Base-by-base conservation (phyloP, 2,113 vertebrate species). In the Saguinus midas region DNA sequence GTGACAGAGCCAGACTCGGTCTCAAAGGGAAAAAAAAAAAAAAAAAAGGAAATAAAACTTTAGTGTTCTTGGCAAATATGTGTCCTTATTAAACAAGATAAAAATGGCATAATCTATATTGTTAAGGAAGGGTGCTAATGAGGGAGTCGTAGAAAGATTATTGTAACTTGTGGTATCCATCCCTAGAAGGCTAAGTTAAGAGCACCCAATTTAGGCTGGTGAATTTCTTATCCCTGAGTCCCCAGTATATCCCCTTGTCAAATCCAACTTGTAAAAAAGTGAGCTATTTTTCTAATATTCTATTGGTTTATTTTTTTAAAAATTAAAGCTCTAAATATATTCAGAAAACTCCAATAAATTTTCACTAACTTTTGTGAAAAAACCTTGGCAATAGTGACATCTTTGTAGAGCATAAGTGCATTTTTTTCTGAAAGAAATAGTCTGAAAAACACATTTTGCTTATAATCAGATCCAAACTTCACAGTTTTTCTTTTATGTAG, bases 251-350 rank as follows among this genome's bases (percentile, higher is more conserved):
- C 37, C 52, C 6, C 68, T 85, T 73, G 0, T 55, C 87, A 92
- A 90, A 80, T 29, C 6, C 43, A 73, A 37, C 45, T 66, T 17
- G 45, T 12, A 27, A 61, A 55, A 55, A 55, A 57, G 48, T 7
- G 1, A 20, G 0, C 23, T 45, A 37, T 27, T 88, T 90, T 95
- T 90, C 6, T 48, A 94, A 68, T 32, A 91, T 79, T 70, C 89
- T 29, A 84, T 37, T 90, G 83, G 57, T 91, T 86, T 13, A 3
- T 52, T 52, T 58, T 92, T 88, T 95, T n/a, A n/a, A n/a, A 45
- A 87, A 80, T 87, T 70, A 87, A 96, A 91, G 21, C 4, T 90
- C 37, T 72, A 91, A 83, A 79, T 79, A 84, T 25, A 17, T 79
- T 87, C 58, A 73, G 85, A 48, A 96, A 92, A 58, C 3, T 35